Conservation (phyloP, 2,113 vertebrate genomes). For the Anthoscopus minutus region DNA sequence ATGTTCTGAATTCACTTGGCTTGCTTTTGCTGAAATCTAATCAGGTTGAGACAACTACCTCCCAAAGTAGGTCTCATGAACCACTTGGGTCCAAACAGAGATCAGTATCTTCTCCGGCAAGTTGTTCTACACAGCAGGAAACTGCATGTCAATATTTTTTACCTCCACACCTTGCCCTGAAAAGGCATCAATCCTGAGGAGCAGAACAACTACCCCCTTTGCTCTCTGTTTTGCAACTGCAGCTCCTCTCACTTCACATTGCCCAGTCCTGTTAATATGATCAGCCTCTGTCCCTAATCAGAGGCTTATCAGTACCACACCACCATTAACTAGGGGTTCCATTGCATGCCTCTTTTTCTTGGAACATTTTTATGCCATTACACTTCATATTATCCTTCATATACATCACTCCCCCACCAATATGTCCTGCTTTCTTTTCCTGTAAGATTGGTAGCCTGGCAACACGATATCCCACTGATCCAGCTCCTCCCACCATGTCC, state of each 20-base stretch:
- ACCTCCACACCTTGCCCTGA: background rate
- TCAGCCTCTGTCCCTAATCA: background rate
- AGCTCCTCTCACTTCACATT: background rate
- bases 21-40: background rate
- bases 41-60: background rate
- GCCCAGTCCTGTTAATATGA: background rate
- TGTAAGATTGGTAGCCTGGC: background rate
- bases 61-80: background rate
- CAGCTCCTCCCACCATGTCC: background rate
- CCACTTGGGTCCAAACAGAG: background rate
- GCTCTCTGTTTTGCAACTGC: background rate
- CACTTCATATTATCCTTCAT: background rate
- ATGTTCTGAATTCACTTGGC: background rate
- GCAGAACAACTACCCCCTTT: fast-evolving
- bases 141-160: background rate
- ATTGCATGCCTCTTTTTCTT: background rate
- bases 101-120: background rate
- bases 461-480: background rate
- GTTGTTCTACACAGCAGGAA: background rate
- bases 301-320: fast-evolving
- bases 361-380: background rate
- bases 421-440: background rate
- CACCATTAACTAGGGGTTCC: background rate
- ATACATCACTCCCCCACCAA: background rate
- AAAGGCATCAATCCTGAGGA: background rate